These are phyloP conservation scores for Plebejus melissa DNA, from an alignment of 2,888 invertebrate species.

Conservation along the genomic window DNA sequence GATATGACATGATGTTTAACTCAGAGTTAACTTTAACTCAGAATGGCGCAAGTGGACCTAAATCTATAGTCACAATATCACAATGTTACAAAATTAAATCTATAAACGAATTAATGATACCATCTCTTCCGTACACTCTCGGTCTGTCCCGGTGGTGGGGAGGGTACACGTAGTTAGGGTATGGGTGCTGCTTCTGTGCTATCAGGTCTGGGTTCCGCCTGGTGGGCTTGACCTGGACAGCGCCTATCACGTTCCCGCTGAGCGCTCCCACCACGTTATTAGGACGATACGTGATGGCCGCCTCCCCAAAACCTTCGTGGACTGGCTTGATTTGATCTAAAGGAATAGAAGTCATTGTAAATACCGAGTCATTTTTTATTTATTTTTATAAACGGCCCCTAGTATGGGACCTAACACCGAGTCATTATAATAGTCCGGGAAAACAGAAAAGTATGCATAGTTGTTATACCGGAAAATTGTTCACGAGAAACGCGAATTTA, in stretches of 20 bases:
- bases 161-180: not conserved
- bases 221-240: constrained; percentile 47
- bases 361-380: too few species aligned
- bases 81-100: constrained; percentile 59
- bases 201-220: not conserved
- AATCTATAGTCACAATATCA: too few species aligned
- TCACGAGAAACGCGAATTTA: too few species aligned
- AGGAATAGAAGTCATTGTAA: constrained; percentile 30
- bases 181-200: not conserved
- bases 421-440: too few species aligned
- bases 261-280: constrained; percentile 54
- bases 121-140: constrained; percentile 44
- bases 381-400: too few species aligned
- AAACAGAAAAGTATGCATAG: too few species aligned
- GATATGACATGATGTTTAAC: too few species aligned
- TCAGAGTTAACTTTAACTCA: too few species aligned
- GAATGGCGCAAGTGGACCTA: too few species aligned
- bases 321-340: constrained; percentile 65
- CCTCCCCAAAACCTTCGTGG: constrained; percentile 49
- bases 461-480: not conserved
- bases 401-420: too few species aligned
- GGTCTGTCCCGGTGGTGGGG: constrained; percentile 37
- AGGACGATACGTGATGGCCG: constrained; percentile 52
- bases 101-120: constrained; percentile 61
- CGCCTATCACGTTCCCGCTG: constrained; percentile 56